Evolutionary conservation across 2,113 vertebrate genomes (phyloP), one percentile per base, ranked within the genome.

Genomic region (Empidonax traillii): DNA sequence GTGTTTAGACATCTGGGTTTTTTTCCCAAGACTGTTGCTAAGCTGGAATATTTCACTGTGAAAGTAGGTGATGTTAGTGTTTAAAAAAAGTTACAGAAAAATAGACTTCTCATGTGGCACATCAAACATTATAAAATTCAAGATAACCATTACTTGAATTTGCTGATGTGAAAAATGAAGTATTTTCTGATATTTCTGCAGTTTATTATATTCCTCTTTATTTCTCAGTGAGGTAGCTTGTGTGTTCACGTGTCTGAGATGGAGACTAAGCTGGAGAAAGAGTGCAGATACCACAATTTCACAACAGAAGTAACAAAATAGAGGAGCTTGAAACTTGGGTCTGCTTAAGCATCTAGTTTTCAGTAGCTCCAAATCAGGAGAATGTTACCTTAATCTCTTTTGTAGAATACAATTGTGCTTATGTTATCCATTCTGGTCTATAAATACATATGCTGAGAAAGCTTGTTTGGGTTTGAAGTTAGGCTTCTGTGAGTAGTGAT

Each of bases 281-380:
- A 91, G 67, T 66, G 52, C 87, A 91, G 63, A 80, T 91, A 67
- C 75, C 89, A 90, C 78, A 84, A 13, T 89, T 90, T 77, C 56
- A 71, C 59, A n/a, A 2, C 41, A 51, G 30, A 13, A 71, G 6
- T 74, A 59, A 30, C 23, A 73, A 51, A 68, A 30, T 44, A 62
- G 35, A 51, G 37, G 25, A 85, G 33, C 13, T 14, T 15, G 35
- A 46, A 78, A 66, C 19, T 80, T 65, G 23, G 14, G 51, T 80
- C 46, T 87, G 10, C 51, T 61, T 58, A 62, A 72, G 37, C 35
- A 59, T 75, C 20, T 80, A 7, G 21, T 71, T 90, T 91, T 62
- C 44, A 62, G 7, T 58, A 67, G 59, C 33, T 86, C 33, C 43
- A 55, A 12, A 58, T 58, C 8, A 69, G 39, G 35, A 89, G n/a